Base-by-base conservation (phyloP, 2,113 vertebrate species). In the Podilymbus podiceps region DNA sequence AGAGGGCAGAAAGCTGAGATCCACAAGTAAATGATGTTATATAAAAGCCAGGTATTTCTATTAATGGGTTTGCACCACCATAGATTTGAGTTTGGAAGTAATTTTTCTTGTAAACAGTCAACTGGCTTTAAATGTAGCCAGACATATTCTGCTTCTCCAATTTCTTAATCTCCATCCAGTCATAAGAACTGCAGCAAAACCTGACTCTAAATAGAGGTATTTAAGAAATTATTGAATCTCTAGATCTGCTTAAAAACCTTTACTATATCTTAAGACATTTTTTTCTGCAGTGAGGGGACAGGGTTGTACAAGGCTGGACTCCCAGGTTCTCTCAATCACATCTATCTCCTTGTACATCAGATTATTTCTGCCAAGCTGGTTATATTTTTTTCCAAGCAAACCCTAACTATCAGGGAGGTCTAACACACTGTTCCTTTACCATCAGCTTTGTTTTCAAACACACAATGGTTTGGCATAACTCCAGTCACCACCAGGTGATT, bases 401-500 rank as follows among this genome's bases (percentile, higher is more conserved):
- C 55, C 33, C 60, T 88, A 85, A 90, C 38, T 82, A 94, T 97
- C 95, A 95, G 95, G 88, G 94, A 96, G 94, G 95, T 89, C 93
- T 88, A 94, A 94, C 90, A 91, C 62, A 18, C 81, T 92, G 92
- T 69, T 94, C 75, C 76, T 91, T 89, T 85, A 85, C 94, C 94
- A 87, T 18, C 74, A 90, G 87, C 81, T 97, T 98, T 96, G 80
- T 96, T 76, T 96, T 96, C 95, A 96, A 91, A 91, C 79, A 85
- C 53, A 97, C 91, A 96, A 96, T 91, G 87, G 96, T 91, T 95
- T 98, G 98, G 98, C 96, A 38, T 18, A 56, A 75, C 72, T 97
- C 98, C 98, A 98, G 89, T 40, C 89, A 77, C 69, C 95, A 95
- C 96, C 98, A 98, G 98, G 97, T 98, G 98, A 97, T 89, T 93